Percentiles rank a stretch among this genome's conserved stretches.
These are phyloP conservation scores for Himalopsyche tibetana DNA, from an alignment of 2,888 invertebrate species.

Conservation along the genomic window DNA sequence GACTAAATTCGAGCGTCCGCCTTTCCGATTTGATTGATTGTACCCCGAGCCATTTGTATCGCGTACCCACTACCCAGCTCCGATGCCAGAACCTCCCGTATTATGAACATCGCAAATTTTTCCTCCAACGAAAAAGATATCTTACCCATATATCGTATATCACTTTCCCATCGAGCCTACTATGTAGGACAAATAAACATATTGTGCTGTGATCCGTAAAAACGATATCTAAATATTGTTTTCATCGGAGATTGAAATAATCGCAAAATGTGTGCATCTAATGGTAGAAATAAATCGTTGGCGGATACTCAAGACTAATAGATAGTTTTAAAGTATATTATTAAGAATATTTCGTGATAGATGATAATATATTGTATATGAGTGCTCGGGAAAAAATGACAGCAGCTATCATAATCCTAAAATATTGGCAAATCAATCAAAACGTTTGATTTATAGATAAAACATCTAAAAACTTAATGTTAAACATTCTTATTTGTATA, in stretches of 20 bases:
- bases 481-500: too few relatives aligned
- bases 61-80: not conserved
- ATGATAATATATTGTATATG: too few relatives aligned
- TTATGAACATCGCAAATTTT: constrained; percentile 18
- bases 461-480: too few relatives aligned
- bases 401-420: too few relatives aligned
- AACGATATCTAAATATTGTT: not conserved
- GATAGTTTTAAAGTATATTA: too few relatives aligned
- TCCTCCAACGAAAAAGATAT: constrained; percentile 19
- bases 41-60: constrained; percentile 30
- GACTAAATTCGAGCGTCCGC: constrained; percentile 34
- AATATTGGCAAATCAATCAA: too few relatives aligned
- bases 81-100: not conserved
- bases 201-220: not conserved
- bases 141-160: constrained; percentile 9
- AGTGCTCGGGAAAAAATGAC: too few relatives aligned
- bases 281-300: too few relatives aligned
- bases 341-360: too few relatives aligned
- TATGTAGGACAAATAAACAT: not conserved
- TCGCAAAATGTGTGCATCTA: not conserved
- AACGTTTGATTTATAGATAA: too few relatives aligned
- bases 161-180: not conserved
- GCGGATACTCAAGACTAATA: too few relatives aligned
- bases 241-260: not conserved
- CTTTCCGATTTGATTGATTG: constrained; percentile 42